Base-by-base conservation (phyloP, 2,888 invertebrate genomes). In the Druceiella hillmani region DNA sequence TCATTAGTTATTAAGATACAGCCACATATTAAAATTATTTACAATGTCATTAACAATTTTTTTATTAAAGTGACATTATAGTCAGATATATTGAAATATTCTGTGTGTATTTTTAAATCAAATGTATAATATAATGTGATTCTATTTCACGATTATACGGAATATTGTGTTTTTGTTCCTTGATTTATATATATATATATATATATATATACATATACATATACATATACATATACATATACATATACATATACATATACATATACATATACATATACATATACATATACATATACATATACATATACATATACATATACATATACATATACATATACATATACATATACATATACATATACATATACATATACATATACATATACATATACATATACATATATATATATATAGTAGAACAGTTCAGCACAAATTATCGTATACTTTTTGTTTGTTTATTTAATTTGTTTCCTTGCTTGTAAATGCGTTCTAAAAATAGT, bases 331-430 rank as follows among this genome's bases (percentile, higher is more conserved):
- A 27, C 5, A 10, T 27, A 27, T 10, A 27, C 12, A 27, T 27
- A 7, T 27, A 27, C 12, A 10, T 27, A 7, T 10, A 27, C 12
- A 27, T 10, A 10, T 27, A 20, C 12, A 27, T 27, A 27, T 27
- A 7, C 12, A 27, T 27, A 27, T 27, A 27, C 12, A 27, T 27
- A 27, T 27, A 27, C 12, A 27, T 27, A 27, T 27, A 27, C 12
- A 27, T 27, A 27, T 27, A 27, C 12, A 27, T 27, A 27, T 27
- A 27, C 12, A 27, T 27, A 27, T 27, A 27, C 12, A 27, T 27
- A 27, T 27, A 27, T 27, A 27, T 27, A 27, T 27, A 27, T 27
- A 7, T 27, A 27, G 5, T 11, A 11, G 27, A 27, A 11, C 4
- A 6, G 5, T 27, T 27, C 5, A 5, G 5, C 12, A 11, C 9